phyloP scores from a whole-genome alignment of 2,113 vertebrate genomes.

The Oncorhynchus clarkii region DNA sequence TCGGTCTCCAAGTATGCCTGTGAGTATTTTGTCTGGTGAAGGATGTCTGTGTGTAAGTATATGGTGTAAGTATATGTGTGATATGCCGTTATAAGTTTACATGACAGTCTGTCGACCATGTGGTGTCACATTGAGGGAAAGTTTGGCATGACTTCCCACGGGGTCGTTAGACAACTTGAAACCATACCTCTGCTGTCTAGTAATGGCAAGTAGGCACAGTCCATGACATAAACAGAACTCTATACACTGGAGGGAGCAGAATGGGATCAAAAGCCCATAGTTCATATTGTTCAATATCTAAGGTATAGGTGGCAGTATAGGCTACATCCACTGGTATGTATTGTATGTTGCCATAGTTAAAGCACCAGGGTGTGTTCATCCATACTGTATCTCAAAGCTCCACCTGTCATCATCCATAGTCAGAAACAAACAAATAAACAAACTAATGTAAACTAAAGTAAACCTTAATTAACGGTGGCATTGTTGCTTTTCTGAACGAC shows the following conservation, averaged over 20 bases:
- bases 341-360: no score
- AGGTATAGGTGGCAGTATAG: no score
- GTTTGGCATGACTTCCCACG: constrained; percentile 49
- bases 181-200: neutral
- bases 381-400: constrained; percentile 26
- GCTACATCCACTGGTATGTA: no score
- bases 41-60: constrained; percentile 6
- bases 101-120: constrained; percentile 11
- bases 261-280: neutral
- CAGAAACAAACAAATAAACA: constrained; percentile 12
- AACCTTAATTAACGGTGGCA: constrained; percentile 51
- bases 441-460: constrained; percentile 36
- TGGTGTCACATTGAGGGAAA: constrained; percentile 24
- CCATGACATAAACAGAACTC: no score
- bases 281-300: no score
- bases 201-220: no score
- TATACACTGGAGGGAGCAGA: no score
- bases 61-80: neutral
- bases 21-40: constrained; percentile 2
- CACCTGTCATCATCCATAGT: constrained; percentile 57
- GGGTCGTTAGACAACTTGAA: neutral
- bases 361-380: neutral
- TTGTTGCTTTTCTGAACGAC: constrained; percentile 25
- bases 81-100: neutral
- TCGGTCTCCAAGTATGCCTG: neutral